Evolutionary conservation across 2,797 vertebrate genomes (phyloP), one percentile per base, ranked within the genome.

Genomic region (Gastrophryne carolinensis): DNA sequence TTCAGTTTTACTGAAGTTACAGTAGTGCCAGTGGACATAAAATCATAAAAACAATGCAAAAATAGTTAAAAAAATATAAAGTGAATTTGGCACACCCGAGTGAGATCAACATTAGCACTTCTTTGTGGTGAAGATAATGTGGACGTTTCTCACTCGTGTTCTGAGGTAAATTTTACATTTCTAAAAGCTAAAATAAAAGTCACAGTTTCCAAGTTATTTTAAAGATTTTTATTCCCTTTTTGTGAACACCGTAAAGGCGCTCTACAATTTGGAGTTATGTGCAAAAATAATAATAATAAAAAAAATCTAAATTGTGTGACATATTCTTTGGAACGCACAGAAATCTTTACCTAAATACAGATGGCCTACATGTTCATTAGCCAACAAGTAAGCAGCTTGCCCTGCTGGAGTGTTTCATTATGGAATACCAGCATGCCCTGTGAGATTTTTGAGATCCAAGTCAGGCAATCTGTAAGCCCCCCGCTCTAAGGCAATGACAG

Each of bases 1-100:
- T 95, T 91, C 91, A 90, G 91, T 90, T 86, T 82, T 93, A 98
- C 94, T 94, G 84, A 96, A 97, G 95, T 98, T 97, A 95, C 93
- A 98, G 95, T 92, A 94, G 93, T 88, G 85, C 94, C 91, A 92
- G 94, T 93, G 92, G 94, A 95, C 89, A 92, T n/a, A n/a, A 82
- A 87, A 81, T 70, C 17, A 44, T 44, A 44, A 41, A 41, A n/a
- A 44, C 39, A 57, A 68, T 41, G 85, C 90, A 82, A 83, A 85
- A 84, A 83, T 39, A 52, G 79, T 81, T 81, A 86, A 87, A 85
- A 56, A 53, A 73, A 53, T 44, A 66, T 70, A 77, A 89, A 88
- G 88, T 89, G 89, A 89, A 87, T 90, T 96, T 96, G 96, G 95
- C 96, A 97, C 93, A 81, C 75, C 30, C 81, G 88, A 91, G 89